Base-by-base conservation (phyloP, 2,113 vertebrate genomes). In the Phasianus colchicus region DNA sequence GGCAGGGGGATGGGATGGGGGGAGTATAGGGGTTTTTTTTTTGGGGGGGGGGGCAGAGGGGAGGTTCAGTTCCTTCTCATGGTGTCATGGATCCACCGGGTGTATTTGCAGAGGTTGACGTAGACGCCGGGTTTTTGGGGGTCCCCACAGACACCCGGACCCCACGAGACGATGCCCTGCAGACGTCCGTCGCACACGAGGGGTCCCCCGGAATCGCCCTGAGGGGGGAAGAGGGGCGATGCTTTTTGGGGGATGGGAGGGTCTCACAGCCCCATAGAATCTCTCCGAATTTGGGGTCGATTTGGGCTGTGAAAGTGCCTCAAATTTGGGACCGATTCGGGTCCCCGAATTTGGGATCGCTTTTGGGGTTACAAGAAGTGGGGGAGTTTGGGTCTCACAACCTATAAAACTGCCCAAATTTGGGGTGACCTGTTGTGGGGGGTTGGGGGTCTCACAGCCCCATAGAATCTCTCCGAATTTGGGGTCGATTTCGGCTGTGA, bases 121-220 rank as follows among this genome's bases (percentile, higher is more conserved):
- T 76, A 86, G 65, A 71, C 64, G 1, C 90, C 79, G 17, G 71
- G 80, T 54, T 73, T 88, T 12, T 61, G 52, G 65, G 80, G 74
- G 73, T 88, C 84, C 12, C 84, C 84, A 1, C 79, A 83, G 9
- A 86, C 10, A 0, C 72, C 80, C 1, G 73, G 67, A 11, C 9
- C 10, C 1, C 19, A 90, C 1, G 83, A 74, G 10, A 67, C 85
- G 11, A 88, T 79, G 1, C 90, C 90, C 11, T 92, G 90, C 74
- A 92, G 90, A 3, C 12, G 34, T 34, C 86, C 90, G 1, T 84
- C 74, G 0, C 90, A 92, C 79, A 88, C 54, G 5, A 92, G 80
- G 36, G 90, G 90, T 9, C 90, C 90, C 13, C 90, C 80, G 1
- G 90, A 88, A 48, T 92, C 90, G 3, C 90, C 90, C 90, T 92